These are phyloP conservation scores for Lota lota DNA, from an alignment of 2,113 vertebrate genomes.

Conservation along the genomic window DNA sequence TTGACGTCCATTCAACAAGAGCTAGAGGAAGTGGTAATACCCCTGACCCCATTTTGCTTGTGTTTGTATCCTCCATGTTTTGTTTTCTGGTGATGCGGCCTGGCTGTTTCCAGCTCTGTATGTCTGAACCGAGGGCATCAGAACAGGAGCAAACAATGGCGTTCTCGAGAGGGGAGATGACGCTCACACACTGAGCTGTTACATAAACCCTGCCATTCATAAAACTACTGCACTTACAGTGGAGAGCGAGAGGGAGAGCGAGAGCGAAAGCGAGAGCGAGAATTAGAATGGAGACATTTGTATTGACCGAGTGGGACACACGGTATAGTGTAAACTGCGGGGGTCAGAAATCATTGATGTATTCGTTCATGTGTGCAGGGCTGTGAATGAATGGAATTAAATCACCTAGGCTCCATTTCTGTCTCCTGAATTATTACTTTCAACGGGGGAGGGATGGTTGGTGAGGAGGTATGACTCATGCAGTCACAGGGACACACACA, in stretches of 20 bases:
- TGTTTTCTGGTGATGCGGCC: too few relatives aligned
- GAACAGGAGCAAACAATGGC: too few relatives aligned
- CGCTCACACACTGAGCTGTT: too few relatives aligned
- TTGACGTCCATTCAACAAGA: too few relatives aligned
- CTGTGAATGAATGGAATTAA: not conserved
- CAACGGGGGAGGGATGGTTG: not conserved
- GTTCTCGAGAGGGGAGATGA: too few relatives aligned
- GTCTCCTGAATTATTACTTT: not conserved
- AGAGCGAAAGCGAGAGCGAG: slow-evolving; percentile 67
- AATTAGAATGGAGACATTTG: not conserved
- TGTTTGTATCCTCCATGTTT: too few relatives aligned
- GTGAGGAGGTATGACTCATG: slow-evolving; percentile 35
- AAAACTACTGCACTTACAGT: not conserved
- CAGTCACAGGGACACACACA: not conserved
- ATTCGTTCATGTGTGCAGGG: not conserved
- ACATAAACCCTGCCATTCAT: too few relatives aligned
- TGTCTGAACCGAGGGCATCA: too few relatives aligned
- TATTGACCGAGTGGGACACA: not conserved
- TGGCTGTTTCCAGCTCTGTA: too few relatives aligned
- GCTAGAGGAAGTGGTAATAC: too few relatives aligned
- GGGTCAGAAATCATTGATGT: not conserved
- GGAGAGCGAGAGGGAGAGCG: slow-evolving; percentile 67
- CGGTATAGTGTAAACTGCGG: too few relatives aligned
- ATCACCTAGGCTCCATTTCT: slow-evolving; percentile 16
- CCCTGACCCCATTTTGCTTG: slow-evolving; percentile 2